Conservation (phyloP, 1,140 invertebrate species). For the Diploscapter pachys region DNA sequence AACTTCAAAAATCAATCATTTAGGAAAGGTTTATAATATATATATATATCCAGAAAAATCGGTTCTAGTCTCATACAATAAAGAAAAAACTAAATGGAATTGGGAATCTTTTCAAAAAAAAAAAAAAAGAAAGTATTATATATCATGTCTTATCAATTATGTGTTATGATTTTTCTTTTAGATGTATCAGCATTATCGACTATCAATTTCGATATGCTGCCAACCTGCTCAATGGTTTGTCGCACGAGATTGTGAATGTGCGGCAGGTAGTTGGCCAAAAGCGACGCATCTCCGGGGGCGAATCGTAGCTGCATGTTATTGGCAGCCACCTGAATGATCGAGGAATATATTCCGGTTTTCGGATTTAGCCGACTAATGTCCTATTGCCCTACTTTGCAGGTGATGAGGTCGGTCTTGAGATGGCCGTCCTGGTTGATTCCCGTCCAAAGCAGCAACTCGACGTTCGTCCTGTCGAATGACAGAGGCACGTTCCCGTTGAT, state of each 20-base stretch:
- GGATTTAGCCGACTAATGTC: not conserved
- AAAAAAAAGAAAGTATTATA: too few species aligned
- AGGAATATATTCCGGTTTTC: slow-evolving; percentile 4
- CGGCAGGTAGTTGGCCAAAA: slow-evolving; percentile 50
- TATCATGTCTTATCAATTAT: too few species aligned
- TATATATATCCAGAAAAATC: not conserved
- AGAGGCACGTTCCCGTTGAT: slow-evolving; percentile 51
- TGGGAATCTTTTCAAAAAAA: too few species aligned
- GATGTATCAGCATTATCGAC: too few species aligned
- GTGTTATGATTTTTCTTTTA: too few species aligned
- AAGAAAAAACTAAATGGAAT: too few species aligned
- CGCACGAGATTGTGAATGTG: slow-evolving; percentile 47
- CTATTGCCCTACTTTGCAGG: slow-evolving; percentile 40
- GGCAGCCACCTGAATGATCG: slow-evolving; percentile 7
- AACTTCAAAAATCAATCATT: slow-evolving; percentile 11
- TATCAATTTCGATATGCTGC: not conserved
- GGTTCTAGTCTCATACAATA: not conserved
- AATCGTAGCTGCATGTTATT: slow-evolving; percentile 36
- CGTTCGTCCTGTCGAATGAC: slow-evolving; percentile 47
- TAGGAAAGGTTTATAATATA: not conserved
- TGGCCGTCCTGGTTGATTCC: slow-evolving; percentile 50
- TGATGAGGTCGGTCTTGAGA: slow-evolving; percentile 49
- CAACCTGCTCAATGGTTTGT: slow-evolving; percentile 49
- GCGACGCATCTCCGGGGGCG: slow-evolving; percentile 39
- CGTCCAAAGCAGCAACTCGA: slow-evolving; percentile 44